Evolutionary conservation across 2,888 invertebrate species (phyloP).

Genomic region (Zele albiditarsus): DNA sequence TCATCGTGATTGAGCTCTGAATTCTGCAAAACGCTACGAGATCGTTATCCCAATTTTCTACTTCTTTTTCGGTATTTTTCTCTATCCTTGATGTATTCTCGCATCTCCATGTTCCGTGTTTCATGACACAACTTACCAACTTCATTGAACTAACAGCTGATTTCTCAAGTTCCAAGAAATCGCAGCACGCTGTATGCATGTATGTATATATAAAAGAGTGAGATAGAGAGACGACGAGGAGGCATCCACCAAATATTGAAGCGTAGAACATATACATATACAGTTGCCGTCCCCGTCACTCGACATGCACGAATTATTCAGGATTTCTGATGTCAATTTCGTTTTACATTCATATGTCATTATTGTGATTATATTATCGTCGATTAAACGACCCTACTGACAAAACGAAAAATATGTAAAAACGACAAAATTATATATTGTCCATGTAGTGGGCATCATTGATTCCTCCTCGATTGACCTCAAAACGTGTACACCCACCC

Average conservation of each 20-base stretch:
- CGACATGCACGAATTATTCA: too few species aligned
- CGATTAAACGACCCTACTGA: too few species aligned
- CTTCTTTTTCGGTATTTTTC: background rate
- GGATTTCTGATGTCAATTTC: too few species aligned
- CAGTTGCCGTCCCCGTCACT: background rate
- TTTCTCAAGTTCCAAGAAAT: constrained; percentile 7
- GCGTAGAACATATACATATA: background rate
- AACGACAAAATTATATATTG: background rate
- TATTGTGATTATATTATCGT: too few species aligned
- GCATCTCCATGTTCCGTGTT: constrained; percentile 6
- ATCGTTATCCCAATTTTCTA: constrained; percentile 32
- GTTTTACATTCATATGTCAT: background rate
- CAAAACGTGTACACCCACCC: background rate
- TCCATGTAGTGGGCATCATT: background rate
- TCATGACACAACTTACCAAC: constrained; percentile 25
- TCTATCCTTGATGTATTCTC: constrained; percentile 28
- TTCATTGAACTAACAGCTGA: constrained; percentile 7
- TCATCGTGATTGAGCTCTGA: constrained; percentile 53
- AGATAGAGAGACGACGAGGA: background rate
- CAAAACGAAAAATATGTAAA: too few species aligned
- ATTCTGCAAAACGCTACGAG: constrained; percentile 51
- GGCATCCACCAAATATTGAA: background rate
- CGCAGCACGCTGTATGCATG: background rate
- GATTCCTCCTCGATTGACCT: background rate
- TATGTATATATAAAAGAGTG: background rate